phyloP scores from a whole-genome alignment of 2,113 vertebrate genomes.

The Peromyscus californicus region DNA sequence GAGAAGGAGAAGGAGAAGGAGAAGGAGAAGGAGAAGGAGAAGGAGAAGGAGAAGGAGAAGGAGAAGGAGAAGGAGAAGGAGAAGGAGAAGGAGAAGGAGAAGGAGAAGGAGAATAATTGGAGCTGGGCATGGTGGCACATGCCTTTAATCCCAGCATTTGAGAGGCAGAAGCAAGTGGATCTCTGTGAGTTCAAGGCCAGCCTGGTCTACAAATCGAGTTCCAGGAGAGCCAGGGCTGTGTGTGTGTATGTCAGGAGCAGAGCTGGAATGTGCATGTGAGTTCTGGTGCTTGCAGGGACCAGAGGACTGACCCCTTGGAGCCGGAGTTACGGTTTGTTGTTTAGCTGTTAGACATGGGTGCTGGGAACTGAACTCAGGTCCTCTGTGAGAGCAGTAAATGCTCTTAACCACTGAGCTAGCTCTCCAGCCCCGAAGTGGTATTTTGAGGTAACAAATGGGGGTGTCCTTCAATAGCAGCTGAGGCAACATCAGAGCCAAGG shows the following conservation, averaged over 20 bases:
- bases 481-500: slow-evolving; percentile 8
- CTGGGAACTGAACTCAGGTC: neutral
- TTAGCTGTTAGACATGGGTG: neutral
- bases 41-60: no score
- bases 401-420: neutral
- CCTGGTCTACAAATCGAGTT: neutral
- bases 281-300: neutral
- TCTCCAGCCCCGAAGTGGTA: neutral
- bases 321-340: neutral
- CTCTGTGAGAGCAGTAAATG: neutral
- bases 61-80: no score
- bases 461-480: neutral
- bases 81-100: no score
- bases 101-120: neutral
- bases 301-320: neutral
- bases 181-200: neutral
- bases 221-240: neutral
- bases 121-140: neutral
- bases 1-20: no score
- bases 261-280: neutral
- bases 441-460: neutral
- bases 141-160: no score
- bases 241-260: neutral
- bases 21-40: no score
- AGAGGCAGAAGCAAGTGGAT: neutral